Percentiles rank a stretch among this genome's conserved stretches.
phyloP scores from a whole-genome alignment of 2,797 vertebrate species.

The Zenarchopterus dispar region DNA sequence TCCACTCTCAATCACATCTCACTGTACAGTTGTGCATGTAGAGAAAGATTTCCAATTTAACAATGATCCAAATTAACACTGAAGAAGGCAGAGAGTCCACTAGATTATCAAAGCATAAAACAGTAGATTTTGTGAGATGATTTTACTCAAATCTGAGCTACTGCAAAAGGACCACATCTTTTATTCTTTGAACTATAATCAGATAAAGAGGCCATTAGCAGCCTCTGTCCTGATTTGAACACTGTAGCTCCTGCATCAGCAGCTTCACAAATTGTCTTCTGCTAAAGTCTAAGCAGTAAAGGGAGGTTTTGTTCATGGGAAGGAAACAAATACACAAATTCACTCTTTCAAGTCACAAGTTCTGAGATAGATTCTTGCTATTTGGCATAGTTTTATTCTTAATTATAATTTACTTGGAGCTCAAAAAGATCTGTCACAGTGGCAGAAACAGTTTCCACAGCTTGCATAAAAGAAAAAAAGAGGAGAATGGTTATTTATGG shows the following conservation, averaged over 20 bases:
- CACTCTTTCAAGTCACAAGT: constrained; percentile 5
- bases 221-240: constrained; percentile 34
- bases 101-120: constrained; percentile 6
- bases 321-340: too few species aligned
- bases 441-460: constrained; percentile 18
- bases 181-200: constrained; percentile 6
- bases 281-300: constrained; percentile 24
- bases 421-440: constrained; percentile 36
- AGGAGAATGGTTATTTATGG: constrained; percentile 28
- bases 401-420: constrained; percentile 16
- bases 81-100: constrained; percentile 5
- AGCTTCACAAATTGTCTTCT: constrained; percentile 13
- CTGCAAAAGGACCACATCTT: too few species aligned
- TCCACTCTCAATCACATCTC: constrained; percentile 11
- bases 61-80: constrained; percentile 63
- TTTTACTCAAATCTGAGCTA: constrained; percentile 2
- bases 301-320: constrained; percentile 45
- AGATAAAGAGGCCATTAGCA: constrained; percentile 20
- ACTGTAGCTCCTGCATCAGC: constrained; percentile 23
- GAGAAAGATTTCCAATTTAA: constrained; percentile 59
- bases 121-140: constrained; percentile 8
- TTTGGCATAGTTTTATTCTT: constrained; percentile 35
- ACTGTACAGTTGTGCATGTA: constrained; percentile 6
- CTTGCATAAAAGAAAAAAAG: constrained; percentile 13
- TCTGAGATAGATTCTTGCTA: constrained; percentile 31